Percentiles rank a stretch among this genome's conserved stretches.
Evolutionary conservation across 2,113 vertebrate species (phyloP).

Genomic region (Leptobrachium leishanense): DNA sequence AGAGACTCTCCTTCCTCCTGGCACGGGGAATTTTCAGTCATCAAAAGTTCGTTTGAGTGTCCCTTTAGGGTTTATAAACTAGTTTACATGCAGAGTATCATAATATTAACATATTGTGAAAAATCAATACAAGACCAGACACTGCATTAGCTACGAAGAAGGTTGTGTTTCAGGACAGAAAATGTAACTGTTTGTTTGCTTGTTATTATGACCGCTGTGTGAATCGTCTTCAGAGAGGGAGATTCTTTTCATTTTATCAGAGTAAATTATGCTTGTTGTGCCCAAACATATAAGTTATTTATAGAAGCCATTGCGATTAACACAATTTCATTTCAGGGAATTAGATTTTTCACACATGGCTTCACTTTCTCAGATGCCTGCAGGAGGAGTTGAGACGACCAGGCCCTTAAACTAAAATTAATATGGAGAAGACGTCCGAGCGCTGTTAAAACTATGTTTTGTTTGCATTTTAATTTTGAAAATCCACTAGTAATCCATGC

Average conservation of each 20-base stretch:
- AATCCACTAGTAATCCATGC: neutral
- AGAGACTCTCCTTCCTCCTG: too few species aligned
- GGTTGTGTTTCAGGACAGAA: neutral
- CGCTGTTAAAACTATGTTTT: neutral
- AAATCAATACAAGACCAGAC: neutral
- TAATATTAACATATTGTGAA: too few species aligned
- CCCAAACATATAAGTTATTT: constrained; percentile 36
- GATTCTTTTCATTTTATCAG: constrained; percentile 9
- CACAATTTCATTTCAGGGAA: constrained; percentile 47
- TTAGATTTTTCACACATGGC: constrained; percentile 4
- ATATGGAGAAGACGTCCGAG: constrained; percentile 39
- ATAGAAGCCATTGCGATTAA: constrained; percentile 38
- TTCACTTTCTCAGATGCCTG: constrained; percentile 27
- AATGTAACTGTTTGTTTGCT: neutral
- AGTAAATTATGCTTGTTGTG: constrained; percentile 29
- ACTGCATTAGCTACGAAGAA: neutral
- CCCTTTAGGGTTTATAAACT: too few species aligned
- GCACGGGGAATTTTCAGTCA: too few species aligned
- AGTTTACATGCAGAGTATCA: too few species aligned
- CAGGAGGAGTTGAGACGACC: constrained; percentile 38
- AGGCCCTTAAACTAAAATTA: constrained; percentile 42
- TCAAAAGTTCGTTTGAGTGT: too few species aligned
- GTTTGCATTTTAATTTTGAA: neutral
- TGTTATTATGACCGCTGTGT: neutral
- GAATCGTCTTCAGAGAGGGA: neutral